Percentiles rank a stretch among this genome's conserved stretches.
phyloP scores from a whole-genome alignment of 2,113 vertebrate species.

The Diadophis punctatus region DNA sequence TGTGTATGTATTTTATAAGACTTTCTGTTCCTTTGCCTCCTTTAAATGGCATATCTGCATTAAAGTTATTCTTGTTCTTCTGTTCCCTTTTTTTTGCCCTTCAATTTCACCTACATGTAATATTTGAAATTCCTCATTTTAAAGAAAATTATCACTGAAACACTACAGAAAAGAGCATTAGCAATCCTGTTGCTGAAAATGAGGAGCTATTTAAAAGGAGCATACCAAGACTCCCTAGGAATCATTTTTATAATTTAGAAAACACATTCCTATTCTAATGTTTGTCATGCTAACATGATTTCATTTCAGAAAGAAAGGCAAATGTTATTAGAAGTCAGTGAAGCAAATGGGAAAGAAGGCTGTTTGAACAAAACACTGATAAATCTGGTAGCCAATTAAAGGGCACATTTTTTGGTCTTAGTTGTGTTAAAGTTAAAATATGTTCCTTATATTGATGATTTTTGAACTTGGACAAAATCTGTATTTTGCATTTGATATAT shows the following conservation, averaged over 20 bases:
- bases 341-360: constrained; percentile 32
- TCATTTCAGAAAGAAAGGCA: constrained; percentile 41
- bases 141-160: not conserved
- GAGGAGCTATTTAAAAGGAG: constrained; percentile 9
- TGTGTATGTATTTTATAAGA: not conserved
- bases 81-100: not conserved
- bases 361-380: constrained; percentile 25
- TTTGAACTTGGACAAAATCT: constrained; percentile 16
- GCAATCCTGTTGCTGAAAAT: not conserved
- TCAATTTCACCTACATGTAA: not conserved
- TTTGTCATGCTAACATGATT: constrained; percentile 46
- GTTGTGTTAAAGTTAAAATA: not conserved
- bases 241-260: constrained; percentile 33
- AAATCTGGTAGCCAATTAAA: constrained; percentile 28
- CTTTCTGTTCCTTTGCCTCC: not conserved
- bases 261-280: constrained; percentile 25
- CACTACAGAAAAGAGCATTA: constrained; percentile 14
- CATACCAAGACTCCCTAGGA: constrained; percentile 8
- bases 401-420: constrained; percentile 20
- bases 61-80: not conserved
- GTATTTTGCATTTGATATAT: constrained; percentile 8
- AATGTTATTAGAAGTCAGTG: constrained; percentile 44
- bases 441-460: constrained; percentile 26
- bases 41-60: not conserved
- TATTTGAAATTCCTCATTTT: constrained; percentile 8